phyloP scores from a whole-genome alignment of 2,113 vertebrate species.

The Sminthopsis crassicaudata region DNA sequence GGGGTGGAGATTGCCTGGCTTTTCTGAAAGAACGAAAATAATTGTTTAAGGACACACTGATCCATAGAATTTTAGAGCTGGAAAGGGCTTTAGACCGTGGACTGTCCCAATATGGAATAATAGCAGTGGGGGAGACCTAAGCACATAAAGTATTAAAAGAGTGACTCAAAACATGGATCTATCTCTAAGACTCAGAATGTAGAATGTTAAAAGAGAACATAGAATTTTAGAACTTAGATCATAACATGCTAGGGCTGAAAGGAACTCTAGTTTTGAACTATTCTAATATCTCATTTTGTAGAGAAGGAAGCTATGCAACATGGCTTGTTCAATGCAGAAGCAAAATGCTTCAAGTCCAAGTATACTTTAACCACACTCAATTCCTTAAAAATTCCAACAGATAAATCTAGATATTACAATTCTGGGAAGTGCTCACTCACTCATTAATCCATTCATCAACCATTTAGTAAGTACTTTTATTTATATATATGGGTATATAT shows the following conservation, averaged over 20 bases:
- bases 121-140: neutral
- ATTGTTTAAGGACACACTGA: neutral
- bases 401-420: neutral
- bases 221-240: neutral
- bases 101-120: neutral
- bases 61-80: neutral
- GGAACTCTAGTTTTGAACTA: neutral
- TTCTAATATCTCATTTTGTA: neutral
- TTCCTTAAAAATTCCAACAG: neutral
- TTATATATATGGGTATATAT: neutral
- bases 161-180: no score
- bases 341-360: neutral
- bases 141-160: neutral
- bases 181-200: neutral
- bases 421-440: neutral
- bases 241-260: neutral
- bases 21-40: neutral
- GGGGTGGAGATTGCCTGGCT: neutral
- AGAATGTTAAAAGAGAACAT: neutral
- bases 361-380: neutral
- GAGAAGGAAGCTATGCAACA: neutral
- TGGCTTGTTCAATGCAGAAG: neutral
- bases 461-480: neutral
- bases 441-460: neutral
- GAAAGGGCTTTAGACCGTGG: neutral